Evolutionary conservation across 2,888 invertebrate genomes (phyloP).

Genomic region (Metallyticus violacea): DNA sequence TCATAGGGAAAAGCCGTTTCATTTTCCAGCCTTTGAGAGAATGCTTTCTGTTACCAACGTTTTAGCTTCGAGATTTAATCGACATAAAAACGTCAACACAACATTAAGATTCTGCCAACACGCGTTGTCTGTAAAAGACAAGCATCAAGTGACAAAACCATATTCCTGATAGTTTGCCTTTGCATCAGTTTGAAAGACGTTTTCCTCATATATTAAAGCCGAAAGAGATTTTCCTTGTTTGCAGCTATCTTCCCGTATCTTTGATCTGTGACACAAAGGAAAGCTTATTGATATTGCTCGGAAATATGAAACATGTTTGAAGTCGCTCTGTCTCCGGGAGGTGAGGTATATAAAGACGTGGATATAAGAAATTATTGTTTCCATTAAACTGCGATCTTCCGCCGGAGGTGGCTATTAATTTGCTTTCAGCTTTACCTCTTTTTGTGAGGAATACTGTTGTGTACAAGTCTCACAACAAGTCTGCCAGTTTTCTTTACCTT

Average conservation of each 20-base stretch:
- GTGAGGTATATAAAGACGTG: background rate
- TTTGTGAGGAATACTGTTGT: too few species aligned
- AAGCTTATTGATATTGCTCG: background rate
- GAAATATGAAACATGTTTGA: background rate
- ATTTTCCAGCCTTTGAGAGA: background rate
- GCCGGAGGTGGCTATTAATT: background rate
- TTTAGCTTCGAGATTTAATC: background rate
- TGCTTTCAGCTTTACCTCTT: background rate
- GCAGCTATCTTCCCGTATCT: background rate
- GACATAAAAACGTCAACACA: background rate
- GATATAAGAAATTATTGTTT: background rate
- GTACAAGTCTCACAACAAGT: too few species aligned
- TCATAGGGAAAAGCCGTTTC: background rate
- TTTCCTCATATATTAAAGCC: background rate
- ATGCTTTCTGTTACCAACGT: background rate
- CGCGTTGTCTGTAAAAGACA: background rate
- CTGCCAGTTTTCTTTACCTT: too few species aligned
- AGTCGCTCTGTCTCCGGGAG: background rate
- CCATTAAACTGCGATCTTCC: background rate
- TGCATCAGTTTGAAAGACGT: background rate
- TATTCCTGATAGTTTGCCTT: background rate
- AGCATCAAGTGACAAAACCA: background rate
- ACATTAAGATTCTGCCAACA: background rate
- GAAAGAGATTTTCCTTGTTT: background rate
- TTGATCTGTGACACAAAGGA: background rate